phyloP scores from a whole-genome alignment of 2,888 invertebrate species.

The Halictus ligatus region DNA sequence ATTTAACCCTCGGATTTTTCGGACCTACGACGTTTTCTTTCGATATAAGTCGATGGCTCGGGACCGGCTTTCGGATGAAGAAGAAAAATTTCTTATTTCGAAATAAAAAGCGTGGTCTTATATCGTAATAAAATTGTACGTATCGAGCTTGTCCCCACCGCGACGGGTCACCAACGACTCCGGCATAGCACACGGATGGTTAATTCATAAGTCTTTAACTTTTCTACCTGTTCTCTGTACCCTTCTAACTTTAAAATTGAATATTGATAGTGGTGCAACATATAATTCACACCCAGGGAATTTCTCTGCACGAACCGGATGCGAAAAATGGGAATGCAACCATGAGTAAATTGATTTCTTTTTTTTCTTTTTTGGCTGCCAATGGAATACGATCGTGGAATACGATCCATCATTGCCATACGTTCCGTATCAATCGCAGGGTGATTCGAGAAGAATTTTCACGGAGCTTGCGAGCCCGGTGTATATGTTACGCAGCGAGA shows the following conservation, averaged over 20 bases:
- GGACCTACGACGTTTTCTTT: too few relatives aligned
- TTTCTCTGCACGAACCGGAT: too few relatives aligned
- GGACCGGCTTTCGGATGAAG: too few relatives aligned
- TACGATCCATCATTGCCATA: neutral
- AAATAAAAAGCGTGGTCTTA: too few relatives aligned
- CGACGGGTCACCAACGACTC: too few relatives aligned
- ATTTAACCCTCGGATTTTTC: too few relatives aligned
- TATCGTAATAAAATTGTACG: too few relatives aligned
- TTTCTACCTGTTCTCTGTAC: neutral
- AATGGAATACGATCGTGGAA: neutral
- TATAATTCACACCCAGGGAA: neutral
- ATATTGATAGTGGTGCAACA: neutral
- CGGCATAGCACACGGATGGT: too few relatives aligned
- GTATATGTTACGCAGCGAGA: constrained; percentile 34
- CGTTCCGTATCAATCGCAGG: constrained; percentile 3
- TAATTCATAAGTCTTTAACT: neutral
- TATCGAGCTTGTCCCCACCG: too few relatives aligned
- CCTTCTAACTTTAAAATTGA: neutral
- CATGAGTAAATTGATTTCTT: neutral
- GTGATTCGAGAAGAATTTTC: constrained; percentile 14
- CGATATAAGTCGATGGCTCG: too few relatives aligned
- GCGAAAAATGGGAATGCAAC: neutral
- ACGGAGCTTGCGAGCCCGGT: constrained; percentile 19
- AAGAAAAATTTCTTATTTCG: too few relatives aligned
- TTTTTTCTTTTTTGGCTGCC: too few relatives aligned